Evolutionary conservation across 1,140 invertebrate species (phyloP).

Genomic region (Colletes latitarsis): DNA sequence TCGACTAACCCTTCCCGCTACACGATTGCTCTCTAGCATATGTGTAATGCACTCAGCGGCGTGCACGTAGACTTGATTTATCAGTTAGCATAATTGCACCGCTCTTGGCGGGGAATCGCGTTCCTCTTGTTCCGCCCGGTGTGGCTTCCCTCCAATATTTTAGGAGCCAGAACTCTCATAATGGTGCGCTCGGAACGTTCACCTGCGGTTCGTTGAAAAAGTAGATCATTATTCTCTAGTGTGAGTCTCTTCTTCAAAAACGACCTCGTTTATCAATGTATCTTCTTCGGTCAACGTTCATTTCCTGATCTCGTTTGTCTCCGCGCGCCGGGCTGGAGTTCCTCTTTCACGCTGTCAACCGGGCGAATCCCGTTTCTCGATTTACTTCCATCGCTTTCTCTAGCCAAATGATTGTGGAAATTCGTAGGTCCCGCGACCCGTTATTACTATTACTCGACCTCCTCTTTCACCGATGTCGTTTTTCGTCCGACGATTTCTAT

Average conservation of each 20-base stretch:
- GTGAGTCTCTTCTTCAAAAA: neutral
- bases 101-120: neutral
- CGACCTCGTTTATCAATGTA: constrained; percentile 12
- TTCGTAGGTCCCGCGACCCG: neutral
- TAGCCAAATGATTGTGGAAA: neutral
- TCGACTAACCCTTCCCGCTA: too few relatives aligned
- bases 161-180: neutral
- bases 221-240: constrained; percentile 27
- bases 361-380: neutral
- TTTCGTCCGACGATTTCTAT: neutral
- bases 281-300: constrained; percentile 5
- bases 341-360: neutral
- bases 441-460: neutral
- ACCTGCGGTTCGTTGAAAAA: constrained; percentile 13
- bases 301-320: constrained; percentile 19
- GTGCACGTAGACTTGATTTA: constrained; percentile 8
- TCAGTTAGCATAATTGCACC: constrained; percentile 22
- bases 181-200: neutral
- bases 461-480: neutral
- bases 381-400: constrained; percentile 1
- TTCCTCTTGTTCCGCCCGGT: constrained; percentile 7
- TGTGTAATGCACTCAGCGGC: neutral
- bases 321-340: neutral
- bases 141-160: neutral
- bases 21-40: neutral